Percentiles rank a stretch among this genome's conserved stretches.
Conservation (phyloP, 2,888 invertebrate species). For the Syritta pipiens region DNA sequence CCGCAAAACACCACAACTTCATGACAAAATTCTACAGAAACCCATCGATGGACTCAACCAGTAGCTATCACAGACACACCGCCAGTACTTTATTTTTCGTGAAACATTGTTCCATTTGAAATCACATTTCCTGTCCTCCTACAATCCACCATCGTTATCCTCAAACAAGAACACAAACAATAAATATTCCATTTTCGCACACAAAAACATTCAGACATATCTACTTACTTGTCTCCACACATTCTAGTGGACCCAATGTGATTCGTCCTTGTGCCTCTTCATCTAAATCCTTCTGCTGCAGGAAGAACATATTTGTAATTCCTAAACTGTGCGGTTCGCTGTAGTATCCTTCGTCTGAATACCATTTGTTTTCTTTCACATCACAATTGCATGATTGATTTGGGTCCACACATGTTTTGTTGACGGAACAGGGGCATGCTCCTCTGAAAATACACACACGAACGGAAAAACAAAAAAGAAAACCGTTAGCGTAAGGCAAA, state of each 20-base stretch:
- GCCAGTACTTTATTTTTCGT: too few relatives aligned
- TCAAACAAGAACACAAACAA: conserved; percentile 8
- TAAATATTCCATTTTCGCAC: conserved; percentile 24
- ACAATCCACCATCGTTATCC: not conserved
- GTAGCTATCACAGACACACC: too few relatives aligned
- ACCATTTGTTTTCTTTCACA: conserved; percentile 91
- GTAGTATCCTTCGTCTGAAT: conserved; percentile 92
- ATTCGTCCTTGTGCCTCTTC: conserved; percentile 92
- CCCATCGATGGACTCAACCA: too few relatives aligned
- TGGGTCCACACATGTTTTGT: conserved; percentile 89
- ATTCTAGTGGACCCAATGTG: conserved; percentile 93
- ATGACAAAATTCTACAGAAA: too few relatives aligned
- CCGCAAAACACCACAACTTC: too few relatives aligned
- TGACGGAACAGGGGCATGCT: conserved; percentile 87
- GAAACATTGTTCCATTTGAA: conserved; percentile 1
- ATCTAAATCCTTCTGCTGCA: conserved; percentile 90
- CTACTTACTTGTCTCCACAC: conserved; percentile 94
- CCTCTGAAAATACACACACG: conserved; percentile 80
- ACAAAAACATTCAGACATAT: not conserved
- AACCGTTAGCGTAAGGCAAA: conserved; percentile 66
- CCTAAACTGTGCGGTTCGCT: conserved; percentile 90
- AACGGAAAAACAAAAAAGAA: conserved; percentile 50
- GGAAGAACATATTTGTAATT: conserved; percentile 93
- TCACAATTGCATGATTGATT: conserved; percentile 95
- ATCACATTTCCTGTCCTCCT: conserved; percentile 4